phyloP scores from a whole-genome alignment of 2,797 vertebrate species.

The Phataginus tetradactyla region DNA sequence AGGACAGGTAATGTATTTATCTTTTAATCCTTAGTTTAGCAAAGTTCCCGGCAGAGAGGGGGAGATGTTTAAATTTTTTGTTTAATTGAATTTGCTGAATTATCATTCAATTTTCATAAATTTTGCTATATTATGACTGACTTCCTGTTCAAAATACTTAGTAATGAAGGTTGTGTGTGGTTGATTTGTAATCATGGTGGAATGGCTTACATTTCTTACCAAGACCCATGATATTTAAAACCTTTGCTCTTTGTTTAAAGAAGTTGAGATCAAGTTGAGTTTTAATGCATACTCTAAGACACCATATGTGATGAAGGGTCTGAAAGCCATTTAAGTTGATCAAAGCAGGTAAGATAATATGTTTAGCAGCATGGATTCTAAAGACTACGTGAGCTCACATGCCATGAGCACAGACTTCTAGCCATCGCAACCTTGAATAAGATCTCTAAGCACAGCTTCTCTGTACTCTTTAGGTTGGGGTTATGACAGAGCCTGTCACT shows the following conservation, averaged over 20 bases:
- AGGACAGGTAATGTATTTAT: background rate
- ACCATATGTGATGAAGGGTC: background rate
- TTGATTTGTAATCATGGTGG: background rate
- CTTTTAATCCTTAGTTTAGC: background rate
- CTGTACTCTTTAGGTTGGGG: background rate
- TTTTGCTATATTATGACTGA: background rate
- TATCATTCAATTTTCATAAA: background rate
- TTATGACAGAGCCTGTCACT: too few relatives aligned
- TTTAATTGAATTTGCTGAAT: background rate
- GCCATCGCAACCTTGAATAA: background rate
- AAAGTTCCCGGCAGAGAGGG: background rate
- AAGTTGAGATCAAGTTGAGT: background rate
- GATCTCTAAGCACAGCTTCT: background rate
- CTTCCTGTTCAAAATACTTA: background rate
- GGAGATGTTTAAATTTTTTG: background rate
- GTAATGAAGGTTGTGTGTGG: background rate
- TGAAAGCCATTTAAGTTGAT: slow-evolving; percentile 9
- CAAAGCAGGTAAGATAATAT: background rate
- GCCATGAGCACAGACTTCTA: background rate
- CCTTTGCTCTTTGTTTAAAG: background rate
- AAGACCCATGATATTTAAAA: slow-evolving; percentile 3
- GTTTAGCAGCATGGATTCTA: background rate
- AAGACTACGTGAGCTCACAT: background rate
- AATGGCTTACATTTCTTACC: slow-evolving; percentile 31
- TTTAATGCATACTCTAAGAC: background rate